A percentile compares a stretch with the other conserved stretches of the same genome.
These are phyloP conservation scores for Melanostoma mellinum DNA, from an alignment of 2,888 invertebrate genomes.

Conservation along the genomic window DNA sequence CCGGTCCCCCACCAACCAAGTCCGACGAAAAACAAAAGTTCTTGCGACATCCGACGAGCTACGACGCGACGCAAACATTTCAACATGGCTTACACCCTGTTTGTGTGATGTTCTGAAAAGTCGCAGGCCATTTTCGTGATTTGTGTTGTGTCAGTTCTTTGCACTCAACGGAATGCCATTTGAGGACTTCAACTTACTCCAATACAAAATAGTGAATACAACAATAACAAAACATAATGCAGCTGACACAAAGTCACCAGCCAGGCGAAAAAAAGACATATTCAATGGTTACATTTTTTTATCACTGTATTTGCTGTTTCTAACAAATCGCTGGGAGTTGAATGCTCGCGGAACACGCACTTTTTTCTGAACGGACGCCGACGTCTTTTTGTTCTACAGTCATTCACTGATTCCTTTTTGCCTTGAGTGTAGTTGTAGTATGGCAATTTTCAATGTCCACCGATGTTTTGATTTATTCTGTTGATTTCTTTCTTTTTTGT, in stretches of 20 bases:
- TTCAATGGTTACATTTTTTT: constrained; percentile 40
- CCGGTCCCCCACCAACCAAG: neutral
- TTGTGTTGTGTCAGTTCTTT: constrained; percentile 39
- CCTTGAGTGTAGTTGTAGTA: neutral
- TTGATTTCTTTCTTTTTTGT: constrained; percentile 26
- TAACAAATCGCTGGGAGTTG: constrained; percentile 54
- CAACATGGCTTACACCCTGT: constrained; percentile 38
- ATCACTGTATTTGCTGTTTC: constrained; percentile 1
- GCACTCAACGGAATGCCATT: constrained; percentile 50
- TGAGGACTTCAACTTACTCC: constrained; percentile 33
- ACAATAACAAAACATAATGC: constrained; percentile 29
- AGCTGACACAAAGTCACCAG: constrained; percentile 25
- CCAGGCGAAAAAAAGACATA: constrained; percentile 5
- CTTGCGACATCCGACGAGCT: constrained; percentile 31
- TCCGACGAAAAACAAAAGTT: constrained; percentile 1
- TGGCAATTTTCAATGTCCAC: constrained; percentile 1
- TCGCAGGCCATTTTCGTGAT: constrained; percentile 26
- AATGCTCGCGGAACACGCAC: constrained; percentile 53
- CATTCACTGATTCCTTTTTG: neutral
- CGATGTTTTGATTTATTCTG: neutral
- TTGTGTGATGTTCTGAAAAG: constrained; percentile 4
- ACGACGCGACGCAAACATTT: neutral
- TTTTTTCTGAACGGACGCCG: constrained; percentile 9
- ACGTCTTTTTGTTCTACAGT: constrained; percentile 7
- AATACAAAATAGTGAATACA: constrained; percentile 45